Percentiles rank a stretch among this genome's conserved stretches.
phyloP scores from a whole-genome alignment of 64 coral and sea anemone genomes.

The Platygyra sinensis region DNA sequence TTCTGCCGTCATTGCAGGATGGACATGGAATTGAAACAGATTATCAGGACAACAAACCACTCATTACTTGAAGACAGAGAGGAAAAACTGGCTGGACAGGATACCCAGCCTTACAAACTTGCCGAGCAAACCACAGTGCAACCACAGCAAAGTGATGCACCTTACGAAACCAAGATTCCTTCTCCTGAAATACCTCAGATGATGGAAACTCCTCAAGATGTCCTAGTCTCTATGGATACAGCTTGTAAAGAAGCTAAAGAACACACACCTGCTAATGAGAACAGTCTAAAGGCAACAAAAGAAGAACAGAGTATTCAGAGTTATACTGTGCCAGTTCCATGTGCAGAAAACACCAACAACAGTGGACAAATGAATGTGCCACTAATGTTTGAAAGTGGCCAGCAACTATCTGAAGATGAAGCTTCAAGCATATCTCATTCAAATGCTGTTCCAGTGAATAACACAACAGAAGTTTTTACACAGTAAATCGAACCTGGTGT shows the following conservation, averaged over 20 bases:
- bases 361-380: not conserved
- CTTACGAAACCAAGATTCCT: not conserved
- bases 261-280: not conserved
- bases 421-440: not conserved
- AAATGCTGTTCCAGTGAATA: not conserved
- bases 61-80: not conserved
- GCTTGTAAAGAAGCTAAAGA: not conserved
- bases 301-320: not conserved
- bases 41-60: not conserved
- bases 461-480: constrained; percentile 12
- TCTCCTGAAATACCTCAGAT: constrained; percentile 1
- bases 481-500: not conserved
- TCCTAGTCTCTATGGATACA: not conserved
- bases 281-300: not conserved
- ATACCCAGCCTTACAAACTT: not conserved
- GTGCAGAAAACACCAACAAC: not conserved
- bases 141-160: not conserved
- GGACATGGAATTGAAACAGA: not conserved
- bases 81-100: not conserved
- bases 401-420: not conserved
- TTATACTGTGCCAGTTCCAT: not conserved
- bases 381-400: constrained; percentile 22
- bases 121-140: not conserved
- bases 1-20: constrained; percentile 6
- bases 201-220: not conserved